Conservation (phyloP, 2,797 vertebrate genomes). For the Decapterus maruadsi region DNA sequence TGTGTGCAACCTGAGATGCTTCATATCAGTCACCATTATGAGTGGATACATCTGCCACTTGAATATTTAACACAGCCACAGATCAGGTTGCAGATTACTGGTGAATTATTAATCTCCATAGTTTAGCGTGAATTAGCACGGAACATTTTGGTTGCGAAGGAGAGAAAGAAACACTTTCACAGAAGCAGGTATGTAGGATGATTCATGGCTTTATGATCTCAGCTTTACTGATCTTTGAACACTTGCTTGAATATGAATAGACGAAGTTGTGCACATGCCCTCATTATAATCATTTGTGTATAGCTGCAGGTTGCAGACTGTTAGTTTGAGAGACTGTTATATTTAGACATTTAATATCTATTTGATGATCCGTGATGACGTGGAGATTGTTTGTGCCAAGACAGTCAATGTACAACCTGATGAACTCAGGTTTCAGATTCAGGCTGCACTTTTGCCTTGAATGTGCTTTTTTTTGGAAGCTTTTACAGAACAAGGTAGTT, state of each 20-base stretch:
- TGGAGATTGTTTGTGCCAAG: background rate
- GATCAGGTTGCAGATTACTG: conserved; percentile 82
- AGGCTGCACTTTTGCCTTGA: background rate
- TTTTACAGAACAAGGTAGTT: background rate
- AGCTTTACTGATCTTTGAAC: conserved; percentile 36
- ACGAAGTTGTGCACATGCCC: background rate
- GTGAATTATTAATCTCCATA: conserved; percentile 83
- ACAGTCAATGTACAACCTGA: background rate
- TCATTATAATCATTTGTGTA: background rate
- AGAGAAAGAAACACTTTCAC: conserved; percentile 66
- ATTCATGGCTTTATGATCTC: conserved; percentile 54
- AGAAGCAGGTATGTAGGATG: conserved; percentile 77
- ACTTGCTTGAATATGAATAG: conserved; percentile 18
- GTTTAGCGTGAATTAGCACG: conserved; percentile 80
- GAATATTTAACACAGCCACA: conserved; percentile 82
- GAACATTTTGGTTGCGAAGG: conserved; percentile 54
- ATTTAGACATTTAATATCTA: background rate
- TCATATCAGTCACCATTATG: conserved; percentile 85
- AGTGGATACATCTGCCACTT: conserved; percentile 81
- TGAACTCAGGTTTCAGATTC: background rate
- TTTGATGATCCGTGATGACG: background rate
- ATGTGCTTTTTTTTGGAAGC: background rate
- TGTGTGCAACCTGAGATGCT: conserved; percentile 78
- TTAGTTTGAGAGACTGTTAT: background rate
- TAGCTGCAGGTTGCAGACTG: background rate